Conservation (phyloP, 2,888 invertebrate species). For the Aleiodes leptofemur region DNA sequence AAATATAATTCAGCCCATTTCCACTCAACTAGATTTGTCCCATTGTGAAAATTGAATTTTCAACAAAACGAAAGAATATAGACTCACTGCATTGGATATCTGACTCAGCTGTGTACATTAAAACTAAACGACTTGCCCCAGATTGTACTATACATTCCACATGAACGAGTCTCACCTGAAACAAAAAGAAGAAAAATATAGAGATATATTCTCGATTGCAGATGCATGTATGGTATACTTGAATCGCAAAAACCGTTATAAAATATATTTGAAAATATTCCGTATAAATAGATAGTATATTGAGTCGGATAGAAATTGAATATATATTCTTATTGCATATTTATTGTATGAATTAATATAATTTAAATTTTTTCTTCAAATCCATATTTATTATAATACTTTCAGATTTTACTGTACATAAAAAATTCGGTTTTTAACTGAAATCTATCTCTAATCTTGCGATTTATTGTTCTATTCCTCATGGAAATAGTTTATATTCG, state of each 20-base stretch:
- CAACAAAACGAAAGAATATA: conserved; percentile 17
- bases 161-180: conserved; percentile 25
- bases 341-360: no score
- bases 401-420: no score
- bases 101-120: conserved; percentile 28
- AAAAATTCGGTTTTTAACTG: no score
- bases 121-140: conserved; percentile 34
- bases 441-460: no score
- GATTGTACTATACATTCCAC: conserved; percentile 17
- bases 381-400: no score
- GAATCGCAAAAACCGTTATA: not conserved
- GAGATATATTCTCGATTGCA: not conserved
- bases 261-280: not conserved
- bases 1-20: conserved; percentile 28
- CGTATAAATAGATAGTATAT: no score
- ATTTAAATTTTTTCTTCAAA: no score
- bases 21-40: not conserved
- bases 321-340: no score
- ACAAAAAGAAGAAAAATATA: conserved; percentile 2
- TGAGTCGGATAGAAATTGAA: no score
- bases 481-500: no score
- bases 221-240: not conserved
- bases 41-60: conserved; percentile 21
- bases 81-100: conserved; percentile 28
- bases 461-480: no score